These are phyloP conservation scores for Lasioglossum oenotherae DNA, from an alignment of 2,888 invertebrate species.

Conservation along the genomic window DNA sequence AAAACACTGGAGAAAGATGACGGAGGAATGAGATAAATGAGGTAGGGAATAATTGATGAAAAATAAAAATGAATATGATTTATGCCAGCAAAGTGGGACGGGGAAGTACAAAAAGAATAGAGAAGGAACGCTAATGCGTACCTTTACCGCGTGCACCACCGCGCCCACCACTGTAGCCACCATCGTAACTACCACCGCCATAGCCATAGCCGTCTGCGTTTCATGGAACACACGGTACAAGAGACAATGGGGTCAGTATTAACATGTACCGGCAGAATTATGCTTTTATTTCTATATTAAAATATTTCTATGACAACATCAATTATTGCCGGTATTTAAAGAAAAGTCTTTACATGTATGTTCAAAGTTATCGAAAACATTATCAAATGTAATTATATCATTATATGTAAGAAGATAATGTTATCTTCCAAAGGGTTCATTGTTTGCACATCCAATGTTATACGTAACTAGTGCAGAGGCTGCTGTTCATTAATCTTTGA, in stretches of 20 bases:
- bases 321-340: constrained; percentile 33
- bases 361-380: constrained; percentile 23
- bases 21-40: constrained; percentile 27
- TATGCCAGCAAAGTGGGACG: constrained; percentile 58
- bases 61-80: constrained; percentile 41
- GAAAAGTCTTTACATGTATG: constrained; percentile 16
- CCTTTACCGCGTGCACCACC: constrained; percentile 95
- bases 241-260: constrained; percentile 78
- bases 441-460: constrained; percentile 52
- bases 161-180: constrained; percentile 94
- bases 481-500: constrained; percentile 51
- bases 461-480: constrained; percentile 59
- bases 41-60: constrained; percentile 15
- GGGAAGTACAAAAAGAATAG: constrained; percentile 73
- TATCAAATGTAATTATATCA: constrained; percentile 30
- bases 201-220: constrained; percentile 90
- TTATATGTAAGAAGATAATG: constrained; percentile 22
- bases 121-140: constrained; percentile 86
- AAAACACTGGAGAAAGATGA: constrained; percentile 38
- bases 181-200: constrained; percentile 95
- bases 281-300: constrained; percentile 57
- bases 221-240: constrained; percentile 83
- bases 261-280: constrained; percentile 57
- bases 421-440: constrained; percentile 65
- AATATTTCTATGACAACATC: constrained; percentile 37